These are phyloP conservation scores for Aramus guarauna DNA, from an alignment of 2,113 vertebrate species.

Conservation along the genomic window DNA sequence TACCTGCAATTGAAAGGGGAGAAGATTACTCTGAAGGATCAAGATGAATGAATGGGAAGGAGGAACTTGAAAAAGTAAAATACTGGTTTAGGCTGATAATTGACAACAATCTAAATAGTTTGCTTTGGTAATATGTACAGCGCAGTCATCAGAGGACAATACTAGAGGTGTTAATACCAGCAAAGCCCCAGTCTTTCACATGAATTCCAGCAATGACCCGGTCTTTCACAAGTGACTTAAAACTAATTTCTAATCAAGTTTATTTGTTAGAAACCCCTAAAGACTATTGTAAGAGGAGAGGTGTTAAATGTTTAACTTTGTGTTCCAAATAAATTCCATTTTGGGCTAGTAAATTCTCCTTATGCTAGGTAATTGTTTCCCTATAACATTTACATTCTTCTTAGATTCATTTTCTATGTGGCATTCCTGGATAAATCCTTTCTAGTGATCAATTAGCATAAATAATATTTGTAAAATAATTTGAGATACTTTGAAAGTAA, in stretches of 20 bases:
- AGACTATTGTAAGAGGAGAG: background rate
- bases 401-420: background rate
- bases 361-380: background rate
- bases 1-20: background rate
- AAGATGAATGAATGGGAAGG: background rate
- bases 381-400: background rate
- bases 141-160: background rate
- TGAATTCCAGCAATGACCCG: too few relatives aligned
- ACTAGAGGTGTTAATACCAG: background rate
- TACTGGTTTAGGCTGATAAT: background rate
- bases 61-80: background rate
- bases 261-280: background rate
- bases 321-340: background rate
- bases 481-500: background rate
- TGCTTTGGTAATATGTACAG: background rate
- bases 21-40: background rate
- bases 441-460: background rate
- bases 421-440: background rate
- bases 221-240: background rate
- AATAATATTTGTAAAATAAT: background rate
- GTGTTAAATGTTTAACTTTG: background rate
- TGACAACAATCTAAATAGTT: background rate
- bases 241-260: background rate
- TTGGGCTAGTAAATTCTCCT: background rate
- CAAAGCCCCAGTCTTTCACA: background rate